Conservation (phyloP, 2,113 vertebrate species). For the Hyla sarda region DNA sequence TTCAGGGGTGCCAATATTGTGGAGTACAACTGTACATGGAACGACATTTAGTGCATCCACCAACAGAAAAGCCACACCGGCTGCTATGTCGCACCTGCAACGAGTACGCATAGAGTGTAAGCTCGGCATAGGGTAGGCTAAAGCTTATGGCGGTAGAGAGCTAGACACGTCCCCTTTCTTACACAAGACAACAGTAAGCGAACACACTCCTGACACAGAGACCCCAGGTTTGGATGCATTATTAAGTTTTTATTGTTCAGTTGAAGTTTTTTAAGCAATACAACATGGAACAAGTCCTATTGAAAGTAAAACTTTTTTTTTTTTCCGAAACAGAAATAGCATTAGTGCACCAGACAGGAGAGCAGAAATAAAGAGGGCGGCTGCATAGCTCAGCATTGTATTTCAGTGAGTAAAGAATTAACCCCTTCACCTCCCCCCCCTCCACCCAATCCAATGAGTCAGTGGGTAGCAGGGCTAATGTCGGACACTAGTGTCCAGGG, state of each 20-base stretch:
- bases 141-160: not conserved
- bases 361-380: conserved; percentile 1
- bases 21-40: too few species aligned
- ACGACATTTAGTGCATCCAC: too few species aligned
- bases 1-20: too few species aligned
- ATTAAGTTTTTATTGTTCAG: conserved; percentile 63
- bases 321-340: not conserved
- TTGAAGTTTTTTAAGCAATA: conserved; percentile 63
- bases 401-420: conserved; percentile 20
- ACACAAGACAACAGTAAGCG: not conserved
- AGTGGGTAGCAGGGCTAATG: not conserved
- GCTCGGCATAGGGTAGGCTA: too few species aligned
- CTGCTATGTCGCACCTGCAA: too few species aligned
- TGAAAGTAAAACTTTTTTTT: conserved; percentile 41
- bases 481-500: conserved; percentile 9
- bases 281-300: conserved; percentile 57
- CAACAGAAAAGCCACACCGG: too few species aligned
- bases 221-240: conserved; percentile 34
- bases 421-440: conserved; percentile 12
- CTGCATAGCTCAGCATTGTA: conserved; percentile 45
- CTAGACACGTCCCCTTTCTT: not conserved
- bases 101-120: too few species aligned
- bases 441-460: not conserved
- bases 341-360: not conserved
- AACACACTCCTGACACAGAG: not conserved